A percentile compares a stretch with the other conserved stretches of the same genome.
Conservation (phyloP, 2,113 vertebrate species). For the Archilochus colubris region DNA sequence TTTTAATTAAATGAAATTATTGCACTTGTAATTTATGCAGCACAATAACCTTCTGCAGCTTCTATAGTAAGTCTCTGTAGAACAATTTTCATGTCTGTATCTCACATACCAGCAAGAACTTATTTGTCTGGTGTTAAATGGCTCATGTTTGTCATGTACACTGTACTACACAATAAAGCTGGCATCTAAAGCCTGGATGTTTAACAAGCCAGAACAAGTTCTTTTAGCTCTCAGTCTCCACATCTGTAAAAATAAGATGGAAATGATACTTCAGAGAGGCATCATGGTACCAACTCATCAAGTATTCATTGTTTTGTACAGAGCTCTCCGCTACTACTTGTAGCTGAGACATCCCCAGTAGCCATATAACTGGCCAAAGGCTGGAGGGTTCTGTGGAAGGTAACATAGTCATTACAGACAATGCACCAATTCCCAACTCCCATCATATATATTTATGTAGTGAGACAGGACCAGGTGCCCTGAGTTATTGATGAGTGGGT, state of each 20-base stretch:
- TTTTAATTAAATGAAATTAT: not conserved
- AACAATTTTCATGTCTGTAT: not conserved
- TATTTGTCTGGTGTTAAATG: not conserved
- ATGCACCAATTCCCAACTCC: too few species aligned
- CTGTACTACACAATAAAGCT: not conserved
- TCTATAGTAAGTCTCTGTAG: not conserved
- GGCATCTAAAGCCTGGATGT: not conserved
- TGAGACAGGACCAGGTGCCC: too few species aligned
- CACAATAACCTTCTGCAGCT: not conserved
- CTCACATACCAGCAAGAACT: not conserved
- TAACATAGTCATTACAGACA: too few species aligned
- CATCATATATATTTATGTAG: not conserved
- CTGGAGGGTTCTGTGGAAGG: too few species aligned
- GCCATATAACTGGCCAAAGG: too few species aligned
- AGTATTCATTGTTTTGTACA: not conserved
- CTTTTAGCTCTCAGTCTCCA: not conserved
- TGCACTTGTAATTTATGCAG: not conserved
- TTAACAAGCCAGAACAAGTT: not conserved
- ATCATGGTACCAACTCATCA: rapidly evolving
- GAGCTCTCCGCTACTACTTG: not conserved
- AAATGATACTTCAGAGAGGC: not conserved
- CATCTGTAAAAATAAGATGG: not conserved
- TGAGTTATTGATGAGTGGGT: too few species aligned
- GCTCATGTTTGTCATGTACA: not conserved
- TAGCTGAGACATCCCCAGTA: too few species aligned